Conservation (phyloP, 1,140 invertebrate species). For the Caligus rogercresseyi region DNA sequence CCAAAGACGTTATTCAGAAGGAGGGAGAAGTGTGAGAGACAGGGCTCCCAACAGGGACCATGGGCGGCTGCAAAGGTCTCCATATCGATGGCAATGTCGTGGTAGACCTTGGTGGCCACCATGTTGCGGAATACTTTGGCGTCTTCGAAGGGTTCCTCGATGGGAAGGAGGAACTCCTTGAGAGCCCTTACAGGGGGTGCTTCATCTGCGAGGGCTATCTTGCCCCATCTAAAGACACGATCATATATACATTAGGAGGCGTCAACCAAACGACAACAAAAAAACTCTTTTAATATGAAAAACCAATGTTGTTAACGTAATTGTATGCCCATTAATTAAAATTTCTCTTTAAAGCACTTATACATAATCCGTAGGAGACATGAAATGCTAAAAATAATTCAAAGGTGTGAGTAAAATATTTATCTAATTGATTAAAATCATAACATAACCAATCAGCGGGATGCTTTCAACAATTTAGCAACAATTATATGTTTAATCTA, state of each 20-base stretch:
- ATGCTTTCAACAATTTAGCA: neutral
- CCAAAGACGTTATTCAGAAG: constrained; percentile 39
- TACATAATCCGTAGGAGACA: no score
- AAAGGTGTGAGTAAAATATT: no score
- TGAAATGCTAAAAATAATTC: no score
- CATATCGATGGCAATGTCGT: constrained; percentile 89
- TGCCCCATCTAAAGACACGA: constrained; percentile 21
- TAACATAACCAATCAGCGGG: no score
- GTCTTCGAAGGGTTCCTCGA: constrained; percentile 32
- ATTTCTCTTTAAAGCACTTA: no score
- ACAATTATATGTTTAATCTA: neutral
- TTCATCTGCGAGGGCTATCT: constrained; percentile 15
- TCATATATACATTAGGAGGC: constrained; percentile 21
- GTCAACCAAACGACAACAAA: constrained; percentile 22
- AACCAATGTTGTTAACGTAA: constrained; percentile 21
- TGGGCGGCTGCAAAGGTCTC: constrained; percentile 75
- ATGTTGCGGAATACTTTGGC: constrained; percentile 47
- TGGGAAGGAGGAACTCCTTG: constrained; percentile 31
- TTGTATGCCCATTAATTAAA: no score
- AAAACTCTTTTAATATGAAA: no score
- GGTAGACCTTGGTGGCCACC: constrained; percentile 89
- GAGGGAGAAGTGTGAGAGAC: constrained; percentile 83
- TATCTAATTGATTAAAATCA: no score
- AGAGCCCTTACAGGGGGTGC: constrained; percentile 31
- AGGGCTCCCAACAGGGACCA: constrained; percentile 96